Evolutionary conservation across 2,113 vertebrate species (phyloP).

Genomic region (Zingel zingel): DNA sequence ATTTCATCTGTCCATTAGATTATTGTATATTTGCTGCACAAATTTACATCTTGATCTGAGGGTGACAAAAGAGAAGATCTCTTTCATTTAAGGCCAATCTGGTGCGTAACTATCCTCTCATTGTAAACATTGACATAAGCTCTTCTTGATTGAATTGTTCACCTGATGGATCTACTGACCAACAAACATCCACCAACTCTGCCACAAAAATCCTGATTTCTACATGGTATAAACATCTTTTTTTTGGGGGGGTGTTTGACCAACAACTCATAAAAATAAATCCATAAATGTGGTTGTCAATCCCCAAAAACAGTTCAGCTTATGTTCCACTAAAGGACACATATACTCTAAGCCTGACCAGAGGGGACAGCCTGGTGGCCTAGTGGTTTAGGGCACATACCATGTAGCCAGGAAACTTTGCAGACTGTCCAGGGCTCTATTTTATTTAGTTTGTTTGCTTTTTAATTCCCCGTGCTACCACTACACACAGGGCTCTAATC

Average conservation of each 20-base stretch:
- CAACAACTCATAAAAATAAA: neutral
- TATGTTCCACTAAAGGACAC: conserved; percentile 32
- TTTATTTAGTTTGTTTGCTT: conserved; percentile 27
- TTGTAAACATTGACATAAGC: neutral
- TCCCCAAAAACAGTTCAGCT: neutral
- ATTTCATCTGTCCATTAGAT: neutral
- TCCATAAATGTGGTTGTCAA: neutral
- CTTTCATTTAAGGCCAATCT: neutral
- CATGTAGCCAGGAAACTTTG: conserved; percentile 8
- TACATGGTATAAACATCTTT: neutral
- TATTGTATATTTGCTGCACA: conserved; percentile 18
- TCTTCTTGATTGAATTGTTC: neutral
- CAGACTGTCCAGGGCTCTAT: conserved; percentile 29
- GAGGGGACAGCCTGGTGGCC: conserved; percentile 9
- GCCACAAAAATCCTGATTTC: neutral
- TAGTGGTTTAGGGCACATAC: conserved; percentile 14
- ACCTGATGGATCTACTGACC: neutral
- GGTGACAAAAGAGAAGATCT: neutral
- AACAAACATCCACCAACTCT: neutral
- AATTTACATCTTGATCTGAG: conserved; percentile 24
- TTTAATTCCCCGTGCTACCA: conserved; percentile 8
- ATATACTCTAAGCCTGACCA: conserved; percentile 15
- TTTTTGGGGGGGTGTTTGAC: neutral
- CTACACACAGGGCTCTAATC: conserved; percentile 43
- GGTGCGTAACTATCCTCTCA: neutral